Evolutionary conservation across 1,140 invertebrate genomes (phyloP).

Genomic region (Ericerus pela): DNA sequence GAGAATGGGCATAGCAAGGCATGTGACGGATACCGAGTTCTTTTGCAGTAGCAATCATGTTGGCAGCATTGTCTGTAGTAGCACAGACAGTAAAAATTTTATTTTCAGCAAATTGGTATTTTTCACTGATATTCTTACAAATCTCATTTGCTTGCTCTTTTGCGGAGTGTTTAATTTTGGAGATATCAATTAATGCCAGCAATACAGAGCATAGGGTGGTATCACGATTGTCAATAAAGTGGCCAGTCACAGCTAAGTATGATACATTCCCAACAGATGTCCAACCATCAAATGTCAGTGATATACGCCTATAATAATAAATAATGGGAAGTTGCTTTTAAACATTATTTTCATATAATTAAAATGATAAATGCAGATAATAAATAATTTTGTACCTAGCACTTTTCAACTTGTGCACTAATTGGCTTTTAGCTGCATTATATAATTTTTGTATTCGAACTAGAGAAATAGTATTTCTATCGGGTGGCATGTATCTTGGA

Average conservation of each 20-base stretch:
- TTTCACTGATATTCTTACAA: neutral
- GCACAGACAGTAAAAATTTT: neutral
- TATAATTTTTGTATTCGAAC: conserved; percentile 2
- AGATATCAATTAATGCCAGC: neutral
- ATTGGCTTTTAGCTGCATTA: no score
- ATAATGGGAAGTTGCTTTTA: no score
- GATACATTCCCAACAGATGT: neutral
- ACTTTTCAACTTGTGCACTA: no score
- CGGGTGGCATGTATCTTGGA: neutral
- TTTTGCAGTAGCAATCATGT: neutral
- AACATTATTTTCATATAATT: no score
- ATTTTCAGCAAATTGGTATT: neutral
- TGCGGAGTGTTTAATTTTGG: neutral
- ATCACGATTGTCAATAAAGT: neutral
- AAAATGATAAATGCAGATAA: no score
- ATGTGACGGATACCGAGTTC: neutral
- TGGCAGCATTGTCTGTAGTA: neutral
- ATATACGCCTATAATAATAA: no score
- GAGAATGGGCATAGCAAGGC: neutral
- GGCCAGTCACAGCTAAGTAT: neutral
- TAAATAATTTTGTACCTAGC: no score
- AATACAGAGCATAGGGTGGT: no score
- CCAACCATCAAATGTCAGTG: no score
- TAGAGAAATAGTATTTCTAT: neutral
- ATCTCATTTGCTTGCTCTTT: neutral